Base-by-base conservation (phyloP, 2,888 invertebrate species). In the Leptinotarsa tumamoca region DNA sequence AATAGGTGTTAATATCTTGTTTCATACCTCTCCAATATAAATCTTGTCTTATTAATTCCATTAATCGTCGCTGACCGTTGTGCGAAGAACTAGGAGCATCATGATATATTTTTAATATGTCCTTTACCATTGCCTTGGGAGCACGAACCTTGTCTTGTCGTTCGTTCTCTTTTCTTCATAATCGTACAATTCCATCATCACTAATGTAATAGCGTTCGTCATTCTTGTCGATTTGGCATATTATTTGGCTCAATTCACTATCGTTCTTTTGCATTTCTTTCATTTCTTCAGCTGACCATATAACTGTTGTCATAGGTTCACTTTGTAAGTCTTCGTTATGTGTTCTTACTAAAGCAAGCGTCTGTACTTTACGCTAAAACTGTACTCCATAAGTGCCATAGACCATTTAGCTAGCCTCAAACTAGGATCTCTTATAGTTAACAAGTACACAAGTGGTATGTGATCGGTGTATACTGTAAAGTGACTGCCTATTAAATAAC, bases 401-500 rank as follows among this genome's bases (percentile, higher is more conserved):
- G 71, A 67, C 82, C 83, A 84, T 27, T 83, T 51, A 0, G 75
- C 72, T 67, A 83, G 56, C 18, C 79, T 52, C 1, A 78, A 78
- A 15, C 75, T 75, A 4, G 80, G 80, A 67, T 81, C 80, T 50
- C 78, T 81, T 5, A 78, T 71, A 14, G 66, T 68, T n/a, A 78
- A 33, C 5, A 83, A 68, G 78, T 80, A 83, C 15, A 69, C 51
- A 51, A 83, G 58, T 1, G 83, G 80, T 71, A 67, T 66, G 67
- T 84, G 83, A 76, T 84, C 84, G 0, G 82, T 84, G 10, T 81
- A 77, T 17, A 85, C 68, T 17, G 33, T 78, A 52, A 85, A 83
- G 52, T 79, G 74, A 21, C 74, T 73, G 13, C 83, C 84, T 61
- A 78, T 78, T 7, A 84, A 43, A 74, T 84, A 84, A 15, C 79